A percentile compares a stretch with the other conserved stretches of the same genome.
Evolutionary conservation across 2,113 vertebrate species (phyloP).

Genomic region (Xerus inauris): DNA sequence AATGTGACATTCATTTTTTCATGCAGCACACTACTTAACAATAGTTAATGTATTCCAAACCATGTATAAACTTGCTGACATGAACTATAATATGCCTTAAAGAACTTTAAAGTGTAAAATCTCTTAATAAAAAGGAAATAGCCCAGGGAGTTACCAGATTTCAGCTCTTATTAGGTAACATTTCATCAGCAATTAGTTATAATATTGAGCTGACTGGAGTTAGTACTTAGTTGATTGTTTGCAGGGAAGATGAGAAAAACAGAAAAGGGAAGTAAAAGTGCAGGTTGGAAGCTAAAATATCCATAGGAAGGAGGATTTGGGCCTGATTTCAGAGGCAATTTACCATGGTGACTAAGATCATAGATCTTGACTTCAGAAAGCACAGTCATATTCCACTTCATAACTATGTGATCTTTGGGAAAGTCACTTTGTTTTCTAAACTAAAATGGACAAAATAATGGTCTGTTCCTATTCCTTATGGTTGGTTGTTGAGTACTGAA

Average conservation of each 20-base stretch:
- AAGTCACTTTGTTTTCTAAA: slow-evolving; percentile 53
- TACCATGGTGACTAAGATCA: not conserved
- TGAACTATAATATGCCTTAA: slow-evolving; percentile 24
- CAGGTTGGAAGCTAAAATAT: not conserved
- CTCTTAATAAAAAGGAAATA: slow-evolving; percentile 41
- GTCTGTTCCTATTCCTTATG: not conserved
- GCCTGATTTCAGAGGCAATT: slow-evolving; percentile 32
- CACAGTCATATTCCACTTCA: not conserved
- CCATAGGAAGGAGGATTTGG: not conserved
- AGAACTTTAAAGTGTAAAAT: not conserved
- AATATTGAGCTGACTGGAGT: not conserved
- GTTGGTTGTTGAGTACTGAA: not conserved
- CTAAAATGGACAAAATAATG: slow-evolving; percentile 7
- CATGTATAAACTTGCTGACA: not conserved
- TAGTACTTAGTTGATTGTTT: not conserved
- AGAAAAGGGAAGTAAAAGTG: slow-evolving; percentile 3
- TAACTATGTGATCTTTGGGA: not conserved
- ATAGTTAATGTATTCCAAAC: not conserved
- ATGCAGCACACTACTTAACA: not conserved
- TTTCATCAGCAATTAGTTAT: slow-evolving; percentile 19
- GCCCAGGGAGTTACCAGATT: not conserved
- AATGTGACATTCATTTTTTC: slow-evolving; percentile 28
- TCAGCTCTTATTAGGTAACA: not conserved
- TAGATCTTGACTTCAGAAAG: not conserved
- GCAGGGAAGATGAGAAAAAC: slow-evolving; percentile 26